phyloP scores from a whole-genome alignment of 1,140 invertebrate species.

The Zaprionus africanus region DNA sequence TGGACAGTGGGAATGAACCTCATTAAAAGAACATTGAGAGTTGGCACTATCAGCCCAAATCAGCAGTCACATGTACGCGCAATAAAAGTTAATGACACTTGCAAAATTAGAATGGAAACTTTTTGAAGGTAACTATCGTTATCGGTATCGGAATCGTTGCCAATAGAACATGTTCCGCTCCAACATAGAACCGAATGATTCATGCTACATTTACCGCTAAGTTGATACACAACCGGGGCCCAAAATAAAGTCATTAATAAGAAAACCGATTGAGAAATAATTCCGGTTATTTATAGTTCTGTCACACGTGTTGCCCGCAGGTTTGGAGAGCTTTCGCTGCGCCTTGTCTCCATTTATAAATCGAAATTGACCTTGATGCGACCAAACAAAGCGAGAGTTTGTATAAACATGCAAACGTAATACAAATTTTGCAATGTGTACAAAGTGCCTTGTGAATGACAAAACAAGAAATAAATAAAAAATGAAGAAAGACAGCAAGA shows the following conservation, averaged over 20 bases:
- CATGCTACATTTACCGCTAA: too few relatives aligned
- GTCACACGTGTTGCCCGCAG: slow-evolving; percentile 61
- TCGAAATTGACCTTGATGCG: slow-evolving; percentile 72
- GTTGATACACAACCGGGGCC: too few relatives aligned
- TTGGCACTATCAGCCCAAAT: not conserved
- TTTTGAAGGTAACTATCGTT: not conserved
- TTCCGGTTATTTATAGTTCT: slow-evolving; percentile 44
- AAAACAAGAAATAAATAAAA: slow-evolving; percentile 14
- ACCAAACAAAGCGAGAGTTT: slow-evolving; percentile 49
- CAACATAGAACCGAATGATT: too few relatives aligned
- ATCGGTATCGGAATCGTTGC: too few relatives aligned
- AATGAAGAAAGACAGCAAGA: slow-evolving; percentile 6
- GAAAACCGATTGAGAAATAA: not conserved
- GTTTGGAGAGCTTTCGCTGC: slow-evolving; percentile 18
- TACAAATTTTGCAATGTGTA: slow-evolving; percentile 50
- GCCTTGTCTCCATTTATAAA: slow-evolving; percentile 50
- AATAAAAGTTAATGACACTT: not conserved
- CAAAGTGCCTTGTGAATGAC: slow-evolving; percentile 34
- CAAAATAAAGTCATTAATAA: not conserved
- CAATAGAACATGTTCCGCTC: not conserved
- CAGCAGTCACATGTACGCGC: not conserved
- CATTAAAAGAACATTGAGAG: not conserved
- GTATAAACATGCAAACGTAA: slow-evolving; percentile 4
- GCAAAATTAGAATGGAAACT: not conserved
- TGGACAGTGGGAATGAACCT: not conserved